Conservation (phyloP, 2,113 vertebrate species). For the Ptyas mucosa region DNA sequence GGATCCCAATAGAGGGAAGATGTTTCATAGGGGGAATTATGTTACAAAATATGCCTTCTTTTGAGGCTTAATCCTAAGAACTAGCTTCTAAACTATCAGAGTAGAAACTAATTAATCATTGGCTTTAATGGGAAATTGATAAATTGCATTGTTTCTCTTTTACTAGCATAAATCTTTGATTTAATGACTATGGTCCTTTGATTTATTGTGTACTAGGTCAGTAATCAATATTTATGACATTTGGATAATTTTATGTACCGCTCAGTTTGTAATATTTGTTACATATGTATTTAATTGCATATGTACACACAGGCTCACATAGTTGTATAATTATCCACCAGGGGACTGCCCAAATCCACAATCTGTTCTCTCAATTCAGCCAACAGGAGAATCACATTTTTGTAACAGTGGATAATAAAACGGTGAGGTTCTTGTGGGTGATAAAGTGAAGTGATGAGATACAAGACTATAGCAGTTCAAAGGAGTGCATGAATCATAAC, state of each 20-base stretch:
- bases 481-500: neutral
- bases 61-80: constrained; percentile 23
- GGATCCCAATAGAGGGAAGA: neutral
- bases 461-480: neutral
- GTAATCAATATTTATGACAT: constrained; percentile 89
- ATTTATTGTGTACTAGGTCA: constrained; percentile 77
- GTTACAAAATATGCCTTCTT: neutral
- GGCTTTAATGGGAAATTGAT: constrained; percentile 73
- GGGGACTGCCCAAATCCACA: constrained; percentile 24
- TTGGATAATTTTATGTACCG: constrained; percentile 79
- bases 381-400: neutral
- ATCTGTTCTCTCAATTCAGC: constrained; percentile 15
- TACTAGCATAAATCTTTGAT: constrained; percentile 88
- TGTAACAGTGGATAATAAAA: neutral
- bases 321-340: constrained; percentile 46
- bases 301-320: constrained; percentile 18
- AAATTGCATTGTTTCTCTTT: constrained; percentile 84
- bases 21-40: neutral
- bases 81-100: constrained; percentile 66
- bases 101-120: constrained; percentile 83
- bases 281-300: constrained; percentile 28
- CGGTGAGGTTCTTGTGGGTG: neutral
- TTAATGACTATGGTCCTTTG: constrained; percentile 81
- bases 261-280: constrained; percentile 64
- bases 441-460: neutral